A percentile compares a stretch with the other conserved stretches of the same genome.
phyloP scores from a whole-genome alignment of 1,140 invertebrate species.

The Drepana arcuata region DNA sequence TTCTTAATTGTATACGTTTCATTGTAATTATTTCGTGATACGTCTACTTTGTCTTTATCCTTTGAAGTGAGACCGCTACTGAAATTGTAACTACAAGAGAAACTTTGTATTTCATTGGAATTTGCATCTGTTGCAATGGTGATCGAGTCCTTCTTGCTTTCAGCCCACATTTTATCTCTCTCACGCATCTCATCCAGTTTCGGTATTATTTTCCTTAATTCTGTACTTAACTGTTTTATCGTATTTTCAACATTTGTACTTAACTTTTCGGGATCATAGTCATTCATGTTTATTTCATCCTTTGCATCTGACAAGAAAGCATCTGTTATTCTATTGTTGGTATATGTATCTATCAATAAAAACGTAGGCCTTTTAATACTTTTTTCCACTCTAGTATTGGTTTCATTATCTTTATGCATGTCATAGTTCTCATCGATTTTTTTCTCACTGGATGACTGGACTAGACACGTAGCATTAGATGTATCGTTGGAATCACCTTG shows the following conservation, averaged over 20 bases:
- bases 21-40: slow-evolving; percentile 5
- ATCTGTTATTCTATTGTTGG: slow-evolving; percentile 62
- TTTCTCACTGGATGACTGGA: neutral
- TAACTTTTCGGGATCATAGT: slow-evolving; percentile 51
- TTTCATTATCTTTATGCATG: slow-evolving; percentile 51
- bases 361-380: slow-evolving; percentile 60
- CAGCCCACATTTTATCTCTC: slow-evolving; percentile 47
- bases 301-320: slow-evolving; percentile 70
- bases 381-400: slow-evolving; percentile 50
- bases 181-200: slow-evolving; percentile 64
- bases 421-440: slow-evolving; percentile 24
- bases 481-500: slow-evolving; percentile 29
- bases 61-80: slow-evolving; percentile 2
- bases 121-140: slow-evolving; percentile 41
- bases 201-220: slow-evolving; percentile 60
- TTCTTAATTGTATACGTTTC: slow-evolving; percentile 7
- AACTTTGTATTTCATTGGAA: slow-evolving; percentile 40
- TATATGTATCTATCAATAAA: slow-evolving; percentile 52
- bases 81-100: slow-evolving; percentile 12
- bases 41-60: slow-evolving; percentile 6
- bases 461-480: slow-evolving; percentile 7
- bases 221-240: slow-evolving; percentile 60
- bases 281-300: slow-evolving; percentile 58
- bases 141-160: slow-evolving; percentile 29
- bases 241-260: slow-evolving; percentile 60